A percentile compares a stretch with the other conserved stretches of the same genome.
These are phyloP conservation scores for Botia almorhae DNA, from an alignment of 2,797 vertebrate species.

Conservation along the genomic window DNA sequence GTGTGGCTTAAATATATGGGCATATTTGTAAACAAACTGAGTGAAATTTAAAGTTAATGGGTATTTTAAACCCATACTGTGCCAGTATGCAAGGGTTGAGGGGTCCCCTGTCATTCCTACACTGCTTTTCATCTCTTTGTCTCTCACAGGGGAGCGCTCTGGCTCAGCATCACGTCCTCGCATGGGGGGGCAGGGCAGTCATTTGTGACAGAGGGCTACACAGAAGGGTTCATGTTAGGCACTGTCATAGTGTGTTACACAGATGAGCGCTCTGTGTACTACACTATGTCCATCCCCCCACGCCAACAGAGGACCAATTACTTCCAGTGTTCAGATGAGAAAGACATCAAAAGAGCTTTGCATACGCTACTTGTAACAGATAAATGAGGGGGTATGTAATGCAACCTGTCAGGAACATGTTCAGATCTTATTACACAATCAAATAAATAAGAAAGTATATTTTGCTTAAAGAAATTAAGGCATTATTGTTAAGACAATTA, in stretches of 20 bases:
- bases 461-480: no score
- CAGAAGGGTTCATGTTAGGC: slow-evolving; percentile 51
- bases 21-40: neutral
- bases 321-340: slow-evolving; percentile 58
- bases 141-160: neutral
- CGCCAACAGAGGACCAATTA: slow-evolving; percentile 58
- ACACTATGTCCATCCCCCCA: slow-evolving; percentile 38
- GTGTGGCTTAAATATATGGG: neutral
- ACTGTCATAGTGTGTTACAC: slow-evolving; percentile 53
- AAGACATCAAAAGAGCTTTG: slow-evolving; percentile 27
- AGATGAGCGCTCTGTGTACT: slow-evolving; percentile 53
- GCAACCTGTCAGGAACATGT: neutral
- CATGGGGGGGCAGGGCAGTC: slow-evolving; percentile 20
- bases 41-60: neutral
- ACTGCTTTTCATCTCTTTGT: neutral
- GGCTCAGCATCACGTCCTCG: neutral
- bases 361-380: slow-evolving; percentile 58
- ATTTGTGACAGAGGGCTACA: slow-evolving; percentile 35
- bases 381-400: slow-evolving; percentile 12
- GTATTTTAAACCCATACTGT: neutral
- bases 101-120: slow-evolving; percentile 22
- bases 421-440: no score
- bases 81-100: neutral
- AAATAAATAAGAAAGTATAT: no score
- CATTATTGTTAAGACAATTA: no score